Base-by-base conservation (phyloP, 2,888 invertebrate species). In the Meghimatium bilineatum region DNA sequence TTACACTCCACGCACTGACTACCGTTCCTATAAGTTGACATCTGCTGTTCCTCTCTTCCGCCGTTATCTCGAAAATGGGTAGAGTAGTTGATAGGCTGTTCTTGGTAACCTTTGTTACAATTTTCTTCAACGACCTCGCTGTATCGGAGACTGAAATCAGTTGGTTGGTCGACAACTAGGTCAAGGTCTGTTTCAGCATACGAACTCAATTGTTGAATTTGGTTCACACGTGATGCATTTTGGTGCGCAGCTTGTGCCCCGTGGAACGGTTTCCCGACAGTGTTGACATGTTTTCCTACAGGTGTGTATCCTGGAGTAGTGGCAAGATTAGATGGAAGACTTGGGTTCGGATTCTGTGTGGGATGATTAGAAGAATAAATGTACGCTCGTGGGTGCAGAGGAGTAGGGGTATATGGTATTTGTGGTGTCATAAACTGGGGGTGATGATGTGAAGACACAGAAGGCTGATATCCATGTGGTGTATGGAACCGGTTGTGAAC, bases 111-210 rank as follows among this genome's bases (percentile, higher is more conserved):
- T 32, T 91, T 52, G 32, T 36, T 34, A 20, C 63, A 60, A n/a
- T 66, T 74, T 56, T 69, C 80, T n/a, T 69, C 83, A 8, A 56
- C 14, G 26, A 79, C 80, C 63, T 84, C 85, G 32, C 97, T 0
- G 98, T 97, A 14, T 96, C 71, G 71, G 84, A 97, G 94, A 88
- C 98, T 97, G 92, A 97, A 98, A 94, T 98, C 97, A 0, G 98
- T 98, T 0, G 97, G 97, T 92, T 97, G 97, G 82, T 94, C 93
- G 29, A 92, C 92, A 84, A 90, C 90, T 23, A 87, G 90, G 82
- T 92, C 91, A 78, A 97, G 94, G 94, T 98, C 97, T 0, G 97
- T 97, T 94, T 97, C 97, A 69, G 97, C 96, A 93, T 91, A 91
- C 29, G 72, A 80, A 49, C 69, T 44, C 32, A 77, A 82, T 17